Percentiles rank a stretch among this genome's conserved stretches.
phyloP scores from a whole-genome alignment of 1,140 invertebrate species.

The Drosophila teissieri region DNA sequence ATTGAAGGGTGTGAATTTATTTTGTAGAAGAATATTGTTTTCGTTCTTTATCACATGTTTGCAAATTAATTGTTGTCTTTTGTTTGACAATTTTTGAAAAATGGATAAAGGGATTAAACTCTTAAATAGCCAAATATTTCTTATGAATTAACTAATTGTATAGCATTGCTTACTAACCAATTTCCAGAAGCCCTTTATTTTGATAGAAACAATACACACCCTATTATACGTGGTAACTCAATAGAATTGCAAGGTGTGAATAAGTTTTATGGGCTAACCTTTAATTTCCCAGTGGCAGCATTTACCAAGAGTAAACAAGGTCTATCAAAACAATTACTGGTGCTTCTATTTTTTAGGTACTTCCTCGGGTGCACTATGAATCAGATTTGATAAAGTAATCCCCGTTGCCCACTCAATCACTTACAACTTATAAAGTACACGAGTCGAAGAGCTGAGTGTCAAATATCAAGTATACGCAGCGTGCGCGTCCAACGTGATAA shows the following conservation, averaged over 20 bases:
- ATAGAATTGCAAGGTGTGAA: slow-evolving; percentile 11
- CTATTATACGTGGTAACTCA: neutral
- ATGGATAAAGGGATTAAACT: neutral
- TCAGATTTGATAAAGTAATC: slow-evolving; percentile 30
- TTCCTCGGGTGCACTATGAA: slow-evolving; percentile 19
- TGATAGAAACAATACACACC: too few relatives aligned
- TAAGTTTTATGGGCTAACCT: neutral
- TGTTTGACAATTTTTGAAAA: too few relatives aligned
- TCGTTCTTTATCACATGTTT: too few relatives aligned
- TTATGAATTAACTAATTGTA: too few relatives aligned
- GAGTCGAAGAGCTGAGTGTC: slow-evolving; percentile 22
- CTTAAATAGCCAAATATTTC: neutral
- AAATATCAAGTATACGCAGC: slow-evolving; percentile 58
- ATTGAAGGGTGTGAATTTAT: neutral
- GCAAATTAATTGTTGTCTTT: too few relatives aligned
- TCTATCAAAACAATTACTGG: slow-evolving; percentile 25
- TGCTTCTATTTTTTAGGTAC: neutral
- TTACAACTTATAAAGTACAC: slow-evolving; percentile 15
- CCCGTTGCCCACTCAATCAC: slow-evolving; percentile 12
- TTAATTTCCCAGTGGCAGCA: slow-evolving; percentile 5
- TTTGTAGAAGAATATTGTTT: neutral
- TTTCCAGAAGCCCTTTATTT: neutral
- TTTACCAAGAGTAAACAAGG: slow-evolving; percentile 9
- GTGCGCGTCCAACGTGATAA: slow-evolving; percentile 20
- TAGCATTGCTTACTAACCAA: neutral